These are phyloP conservation scores for Apolygus lucorum DNA, from an alignment of 1,140 invertebrate genomes.

Conservation along the genomic window DNA sequence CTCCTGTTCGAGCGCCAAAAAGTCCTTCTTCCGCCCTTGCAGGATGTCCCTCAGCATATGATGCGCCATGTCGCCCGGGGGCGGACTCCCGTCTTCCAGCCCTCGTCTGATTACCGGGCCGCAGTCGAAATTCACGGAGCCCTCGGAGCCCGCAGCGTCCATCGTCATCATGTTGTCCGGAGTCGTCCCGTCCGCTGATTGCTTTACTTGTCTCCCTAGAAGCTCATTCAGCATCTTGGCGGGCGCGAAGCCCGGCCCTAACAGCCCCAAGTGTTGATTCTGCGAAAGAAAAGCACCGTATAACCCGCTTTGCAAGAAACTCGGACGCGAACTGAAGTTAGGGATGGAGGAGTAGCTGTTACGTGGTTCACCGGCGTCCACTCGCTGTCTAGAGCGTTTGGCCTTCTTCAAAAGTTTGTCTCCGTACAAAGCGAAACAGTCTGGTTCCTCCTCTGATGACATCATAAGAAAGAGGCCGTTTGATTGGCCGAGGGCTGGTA, in stretches of 20 bases:
- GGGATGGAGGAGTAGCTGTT: slow-evolving; percentile 84
- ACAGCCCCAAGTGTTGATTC: slow-evolving; percentile 63
- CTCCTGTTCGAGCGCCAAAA: slow-evolving; percentile 54
- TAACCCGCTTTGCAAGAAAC: slow-evolving; percentile 69
- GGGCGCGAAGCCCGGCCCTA: slow-evolving; percentile 66
- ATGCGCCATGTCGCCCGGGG: slow-evolving; percentile 48
- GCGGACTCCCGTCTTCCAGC: slow-evolving; percentile 34
- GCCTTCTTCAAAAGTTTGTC: slow-evolving; percentile 80
- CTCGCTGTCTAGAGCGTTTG: slow-evolving; percentile 84
- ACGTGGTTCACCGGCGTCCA: slow-evolving; percentile 86
- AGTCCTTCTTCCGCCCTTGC: slow-evolving; percentile 68
- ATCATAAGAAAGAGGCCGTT: slow-evolving; percentile 67
- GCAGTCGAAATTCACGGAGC: slow-evolving; percentile 34
- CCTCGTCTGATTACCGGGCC: slow-evolving; percentile 34
- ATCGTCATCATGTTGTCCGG: slow-evolving; percentile 46
- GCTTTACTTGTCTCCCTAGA: slow-evolving; percentile 61
- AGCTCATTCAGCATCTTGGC: slow-evolving; percentile 64
- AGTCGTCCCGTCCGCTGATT: slow-evolving; percentile 51
- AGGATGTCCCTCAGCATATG: slow-evolving; percentile 75
- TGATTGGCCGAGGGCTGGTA: slow-evolving; percentile 50
- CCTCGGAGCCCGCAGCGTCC: slow-evolving; percentile 32
- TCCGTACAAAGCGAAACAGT: slow-evolving; percentile 81
- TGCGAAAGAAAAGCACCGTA: slow-evolving; percentile 71
- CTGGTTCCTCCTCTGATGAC: slow-evolving; percentile 89
- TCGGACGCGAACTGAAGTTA: slow-evolving; percentile 73